Evolutionary conservation across 2,888 invertebrate species (phyloP), one percentile per base, ranked within the genome.

Genomic region (Meandrusa payeni): DNA sequence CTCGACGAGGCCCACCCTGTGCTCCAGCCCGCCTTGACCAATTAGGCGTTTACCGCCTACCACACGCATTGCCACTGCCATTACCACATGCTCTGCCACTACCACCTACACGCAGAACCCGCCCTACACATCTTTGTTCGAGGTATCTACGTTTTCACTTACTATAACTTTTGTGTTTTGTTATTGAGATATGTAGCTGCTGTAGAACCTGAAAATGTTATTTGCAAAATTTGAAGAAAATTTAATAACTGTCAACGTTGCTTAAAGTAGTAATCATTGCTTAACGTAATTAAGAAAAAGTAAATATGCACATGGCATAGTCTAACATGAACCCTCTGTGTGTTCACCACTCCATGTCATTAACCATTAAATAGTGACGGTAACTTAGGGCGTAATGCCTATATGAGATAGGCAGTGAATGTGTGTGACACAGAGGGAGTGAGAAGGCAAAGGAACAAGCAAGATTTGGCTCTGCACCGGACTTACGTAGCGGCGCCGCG

Each of bases 11-110:
- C 55, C 60, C 85, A 7, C 55, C 85, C 57, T 77, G 89, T 76
- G 68, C 89, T 62, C 64, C 88, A 54, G 70, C 90, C 70, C 60
- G 93, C 69, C 90, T 93, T 57, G 92, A 93, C 62, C 92, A 92
- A 52, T 89, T 92, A 34, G 93, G 92, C 27, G 89, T 93, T 7
- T 93, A 92, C 69, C 89, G 91, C 5, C 89, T 92, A 28, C 91
- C 92, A 17, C 81, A 80, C 50, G 89, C 66, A 54, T 80, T 74
- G 67, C 81, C 68, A 36, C 82, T 74, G 65, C 76, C 61, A 46
- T 61, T 61, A 54, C 88, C 73, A 49, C 89, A 64, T 79, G 86
- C 66, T 52, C 82, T 50, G 64, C 89, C 66, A 70, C 86, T 52
- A 54, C 87, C 69, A 57, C 89, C 63, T 45, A 89, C 61, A 67